Evolutionary conservation across 2,888 invertebrate species (phyloP).

Genomic region (Erebia aethiops): DNA sequence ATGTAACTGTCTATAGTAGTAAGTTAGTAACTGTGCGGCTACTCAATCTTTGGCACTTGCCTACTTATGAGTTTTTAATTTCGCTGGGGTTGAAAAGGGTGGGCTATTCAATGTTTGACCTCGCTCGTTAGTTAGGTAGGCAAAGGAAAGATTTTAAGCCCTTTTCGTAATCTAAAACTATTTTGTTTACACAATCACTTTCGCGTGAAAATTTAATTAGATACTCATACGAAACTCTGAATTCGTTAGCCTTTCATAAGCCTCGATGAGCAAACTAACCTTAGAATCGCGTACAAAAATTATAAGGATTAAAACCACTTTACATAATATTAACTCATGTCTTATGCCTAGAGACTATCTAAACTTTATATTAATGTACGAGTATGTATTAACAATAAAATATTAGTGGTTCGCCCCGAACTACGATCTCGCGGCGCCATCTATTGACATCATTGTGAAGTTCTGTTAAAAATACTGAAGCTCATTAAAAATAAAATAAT

Average conservation of each 20-base stretch:
- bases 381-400: neutral
- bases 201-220: constrained; percentile 32
- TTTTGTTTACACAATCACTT: constrained; percentile 8
- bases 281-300: constrained; percentile 5
- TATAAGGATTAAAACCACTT: constrained; percentile 10
- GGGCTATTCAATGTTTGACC: too few species aligned
- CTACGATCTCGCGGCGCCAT: too few species aligned
- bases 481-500: too few species aligned
- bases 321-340: neutral
- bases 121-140: too few species aligned
- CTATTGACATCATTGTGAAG: too few species aligned
- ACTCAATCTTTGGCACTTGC: too few species aligned
- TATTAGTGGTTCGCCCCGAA: too few species aligned
- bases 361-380: neutral
- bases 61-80: too few species aligned
- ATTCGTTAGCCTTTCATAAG: constrained; percentile 31
- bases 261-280: constrained; percentile 12
- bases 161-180: constrained; percentile 4
- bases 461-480: too few species aligned
- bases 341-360: neutral
- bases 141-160: neutral
- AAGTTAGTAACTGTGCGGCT: too few species aligned
- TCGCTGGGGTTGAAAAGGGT: too few species aligned
- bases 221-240: constrained; percentile 22
- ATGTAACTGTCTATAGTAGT: too few species aligned